Percentiles rank a stretch among this genome's conserved stretches.
Evolutionary conservation across 2,113 vertebrate species (phyloP).

Genomic region (Ammospiza caudacuta): DNA sequence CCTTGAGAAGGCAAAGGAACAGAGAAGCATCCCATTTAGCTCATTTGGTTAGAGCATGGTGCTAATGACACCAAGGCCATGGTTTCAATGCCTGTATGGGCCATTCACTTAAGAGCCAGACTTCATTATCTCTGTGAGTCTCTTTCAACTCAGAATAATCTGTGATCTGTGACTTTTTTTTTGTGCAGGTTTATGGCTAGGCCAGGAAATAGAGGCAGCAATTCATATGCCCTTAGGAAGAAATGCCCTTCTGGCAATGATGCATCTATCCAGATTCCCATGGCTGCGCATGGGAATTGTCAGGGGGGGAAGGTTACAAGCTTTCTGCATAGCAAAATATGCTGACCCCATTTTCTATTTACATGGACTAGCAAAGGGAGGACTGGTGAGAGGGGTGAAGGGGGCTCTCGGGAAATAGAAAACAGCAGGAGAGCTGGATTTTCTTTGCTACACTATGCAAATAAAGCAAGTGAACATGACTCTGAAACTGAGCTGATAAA

Average conservation of each 20-base stretch:
- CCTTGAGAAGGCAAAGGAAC: background rate
- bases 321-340: background rate
- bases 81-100: background rate
- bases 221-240: background rate
- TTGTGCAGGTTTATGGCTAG: background rate
- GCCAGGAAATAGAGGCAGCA: background rate
- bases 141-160: background rate
- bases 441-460: background rate
- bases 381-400: background rate
- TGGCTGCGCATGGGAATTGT: background rate
- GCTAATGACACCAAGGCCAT: background rate
- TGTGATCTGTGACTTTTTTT: background rate
- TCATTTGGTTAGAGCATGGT: background rate
- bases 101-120: too few relatives aligned
- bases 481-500: constrained; percentile 34
- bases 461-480: background rate
- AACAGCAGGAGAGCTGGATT: constrained; percentile 44
- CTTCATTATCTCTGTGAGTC: background rate
- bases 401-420: constrained; percentile 12
- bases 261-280: background rate
- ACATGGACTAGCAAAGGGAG: background rate
- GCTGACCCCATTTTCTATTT: background rate
- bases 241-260: background rate
- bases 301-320: background rate
- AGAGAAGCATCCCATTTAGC: background rate